Evolutionary conservation across 1,140 invertebrate species (phyloP).

Genomic region (Ectropis grisescens): DNA sequence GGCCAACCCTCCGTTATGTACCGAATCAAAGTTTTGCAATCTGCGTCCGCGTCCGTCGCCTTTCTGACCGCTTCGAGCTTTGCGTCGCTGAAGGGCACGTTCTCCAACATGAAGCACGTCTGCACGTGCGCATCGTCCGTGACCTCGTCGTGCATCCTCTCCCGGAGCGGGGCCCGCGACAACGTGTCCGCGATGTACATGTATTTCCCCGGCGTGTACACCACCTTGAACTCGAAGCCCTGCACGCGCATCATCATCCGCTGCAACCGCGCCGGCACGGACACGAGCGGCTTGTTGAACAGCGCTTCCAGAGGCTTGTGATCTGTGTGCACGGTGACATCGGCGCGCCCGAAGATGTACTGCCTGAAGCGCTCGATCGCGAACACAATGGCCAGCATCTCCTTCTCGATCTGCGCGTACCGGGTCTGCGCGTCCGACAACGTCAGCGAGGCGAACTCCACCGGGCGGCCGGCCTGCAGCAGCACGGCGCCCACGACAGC

Average conservation of each 20-base stretch:
- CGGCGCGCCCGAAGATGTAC: too few relatives aligned
- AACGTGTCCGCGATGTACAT: constrained; percentile 8
- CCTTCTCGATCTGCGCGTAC: too few relatives aligned
- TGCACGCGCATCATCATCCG: constrained; percentile 3
- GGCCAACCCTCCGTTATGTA: constrained; percentile 11
- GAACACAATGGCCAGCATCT: too few relatives aligned
- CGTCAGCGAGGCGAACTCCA: too few relatives aligned
- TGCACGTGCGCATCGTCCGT: constrained; percentile 8
- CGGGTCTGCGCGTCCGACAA: too few relatives aligned
- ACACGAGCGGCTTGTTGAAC: too few relatives aligned
- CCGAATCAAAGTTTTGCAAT: constrained; percentile 3
- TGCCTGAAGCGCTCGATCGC: too few relatives aligned
- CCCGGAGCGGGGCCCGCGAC: too few relatives aligned
- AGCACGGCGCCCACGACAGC: too few relatives aligned
- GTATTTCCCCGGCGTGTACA: constrained; percentile 7
- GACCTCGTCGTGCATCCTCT: constrained; percentile 9
- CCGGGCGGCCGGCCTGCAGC: too few relatives aligned
- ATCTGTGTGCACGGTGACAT: too few relatives aligned
- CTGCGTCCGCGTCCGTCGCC: constrained; percentile 1
- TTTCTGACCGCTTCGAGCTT: constrained; percentile 8
- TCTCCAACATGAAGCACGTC: constrained; percentile 15
- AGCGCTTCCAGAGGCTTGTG: too few relatives aligned
- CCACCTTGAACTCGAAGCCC: constrained; percentile 1
- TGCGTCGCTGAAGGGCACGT: constrained; percentile 11
- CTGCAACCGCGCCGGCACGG: constrained; percentile 3